Evolutionary conservation across 30 jellyfish, hydroid and myxozoan species (phyloP).

Genomic region (Hydractinia echinata): DNA sequence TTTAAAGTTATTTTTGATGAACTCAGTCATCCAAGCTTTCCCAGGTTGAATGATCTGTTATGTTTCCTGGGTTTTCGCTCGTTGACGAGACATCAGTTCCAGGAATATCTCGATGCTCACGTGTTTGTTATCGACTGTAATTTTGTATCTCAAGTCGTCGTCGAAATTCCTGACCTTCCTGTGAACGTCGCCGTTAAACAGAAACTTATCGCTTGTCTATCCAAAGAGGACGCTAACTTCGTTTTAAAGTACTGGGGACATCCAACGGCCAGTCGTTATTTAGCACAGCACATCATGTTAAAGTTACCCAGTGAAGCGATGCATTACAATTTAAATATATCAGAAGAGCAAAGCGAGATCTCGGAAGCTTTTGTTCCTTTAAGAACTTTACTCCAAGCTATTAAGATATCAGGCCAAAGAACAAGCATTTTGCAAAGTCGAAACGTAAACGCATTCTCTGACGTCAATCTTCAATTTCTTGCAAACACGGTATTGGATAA

Average conservation of each 20-base stretch:
- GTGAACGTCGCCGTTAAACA: conserved; percentile 38
- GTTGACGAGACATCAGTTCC: conserved; percentile 49
- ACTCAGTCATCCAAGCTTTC: conserved; percentile 53
- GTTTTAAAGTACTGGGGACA: conserved; percentile 51
- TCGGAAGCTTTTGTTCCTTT: not conserved
- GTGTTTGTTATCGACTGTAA: conserved; percentile 51
- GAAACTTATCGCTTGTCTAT: conserved; percentile 45
- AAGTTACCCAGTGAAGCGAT: conserved; percentile 26
- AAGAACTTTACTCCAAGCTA: conserved; percentile 1
- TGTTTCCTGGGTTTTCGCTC: conserved; percentile 61
- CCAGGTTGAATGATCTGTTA: conserved; percentile 45
- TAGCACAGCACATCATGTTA: conserved; percentile 45
- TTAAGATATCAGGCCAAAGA: not conserved
- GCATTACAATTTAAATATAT: not conserved
- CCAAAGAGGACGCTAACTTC: conserved; percentile 40
- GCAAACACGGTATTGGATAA: not conserved
- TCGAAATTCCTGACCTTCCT: conserved; percentile 42
- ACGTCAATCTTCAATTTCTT: conserved; percentile 6
- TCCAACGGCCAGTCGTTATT: conserved; percentile 45
- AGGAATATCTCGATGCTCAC: conserved; percentile 57
- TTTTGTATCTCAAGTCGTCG: conserved; percentile 41
- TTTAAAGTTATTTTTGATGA: conserved; percentile 35
- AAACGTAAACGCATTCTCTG: not conserved
- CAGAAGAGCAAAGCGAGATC: not conserved
- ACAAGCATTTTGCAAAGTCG: conserved; percentile 1